Evolutionary conservation across 1,140 invertebrate species (phyloP).

Genomic region (Solenopsis invicta): DNA sequence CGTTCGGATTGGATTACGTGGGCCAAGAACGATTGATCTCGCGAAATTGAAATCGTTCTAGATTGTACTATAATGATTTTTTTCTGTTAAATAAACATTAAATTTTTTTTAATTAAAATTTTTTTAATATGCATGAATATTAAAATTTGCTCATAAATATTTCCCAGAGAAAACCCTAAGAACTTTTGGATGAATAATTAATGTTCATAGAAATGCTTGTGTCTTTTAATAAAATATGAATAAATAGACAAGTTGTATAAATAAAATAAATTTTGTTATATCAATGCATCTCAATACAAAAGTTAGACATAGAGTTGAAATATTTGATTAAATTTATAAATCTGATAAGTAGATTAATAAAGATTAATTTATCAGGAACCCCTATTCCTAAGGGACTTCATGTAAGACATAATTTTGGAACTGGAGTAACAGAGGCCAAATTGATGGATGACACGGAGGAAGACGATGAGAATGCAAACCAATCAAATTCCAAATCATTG

Average conservation of each 20-base stretch:
- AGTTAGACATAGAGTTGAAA: not conserved
- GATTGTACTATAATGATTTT: not conserved
- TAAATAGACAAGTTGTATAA: not conserved
- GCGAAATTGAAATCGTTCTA: not conserved
- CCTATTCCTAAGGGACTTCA: slow-evolving; percentile 91
- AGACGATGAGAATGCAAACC: slow-evolving; percentile 80
- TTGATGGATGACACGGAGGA: slow-evolving; percentile 87
- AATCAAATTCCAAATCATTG: slow-evolving; percentile 78
- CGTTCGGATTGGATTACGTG: slow-evolving; percentile 1
- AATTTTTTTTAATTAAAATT: not conserved
- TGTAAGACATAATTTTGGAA: slow-evolving; percentile 91
- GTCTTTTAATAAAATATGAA: slow-evolving; percentile 7
- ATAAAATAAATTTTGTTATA: not conserved
- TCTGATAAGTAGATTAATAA: not conserved
- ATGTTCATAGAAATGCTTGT: not conserved
- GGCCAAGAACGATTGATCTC: not conserved
- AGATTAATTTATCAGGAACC: slow-evolving; percentile 87
- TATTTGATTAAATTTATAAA: not conserved
- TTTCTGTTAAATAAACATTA: not conserved
- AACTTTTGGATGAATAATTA: not conserved
- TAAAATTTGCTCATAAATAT: not conserved
- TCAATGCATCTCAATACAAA: not conserved
- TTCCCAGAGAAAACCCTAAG: not conserved
- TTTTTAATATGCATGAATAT: not conserved
- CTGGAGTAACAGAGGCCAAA: slow-evolving; percentile 92